phyloP scores from a whole-genome alignment of 2,888 invertebrate species.

The Glyphotaelius pellucidus region DNA sequence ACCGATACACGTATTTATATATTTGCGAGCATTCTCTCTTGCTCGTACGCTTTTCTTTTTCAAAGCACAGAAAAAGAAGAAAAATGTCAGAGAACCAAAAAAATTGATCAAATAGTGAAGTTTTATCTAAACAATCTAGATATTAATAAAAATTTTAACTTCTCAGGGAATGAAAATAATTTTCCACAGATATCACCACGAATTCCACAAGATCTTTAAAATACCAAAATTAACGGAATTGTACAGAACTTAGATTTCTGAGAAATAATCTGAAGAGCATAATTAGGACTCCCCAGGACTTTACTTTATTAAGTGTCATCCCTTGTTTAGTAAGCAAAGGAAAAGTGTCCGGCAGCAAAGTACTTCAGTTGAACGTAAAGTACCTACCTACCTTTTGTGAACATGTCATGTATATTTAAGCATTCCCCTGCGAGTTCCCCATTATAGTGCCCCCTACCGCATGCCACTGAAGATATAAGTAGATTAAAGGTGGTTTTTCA shows the following conservation, averaged over 20 bases:
- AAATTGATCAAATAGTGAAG: no score
- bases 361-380: neutral
- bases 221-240: no score
- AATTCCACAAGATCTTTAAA: no score
- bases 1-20: no score
- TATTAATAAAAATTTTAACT: neutral
- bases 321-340: neutral
- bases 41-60: no score
- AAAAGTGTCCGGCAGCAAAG: neutral
- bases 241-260: neutral
- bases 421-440: neutral
- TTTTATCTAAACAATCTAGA: no score
- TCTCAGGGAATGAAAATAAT: neutral
- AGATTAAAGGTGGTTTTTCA: neutral
- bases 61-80: no score
- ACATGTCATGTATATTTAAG: slow-evolving; percentile 19
- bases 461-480: neutral
- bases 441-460: neutral
- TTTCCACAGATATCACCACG: neutral
- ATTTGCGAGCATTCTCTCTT: no score
- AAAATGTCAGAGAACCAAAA: no score
- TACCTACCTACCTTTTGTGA: neutral
- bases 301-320: neutral
- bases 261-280: neutral
- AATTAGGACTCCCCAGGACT: neutral